Percentiles rank a stretch among this genome's conserved stretches.
Evolutionary conservation across 1,140 invertebrate genomes (phyloP).

Genomic region (Rhysida immarginata): DNA sequence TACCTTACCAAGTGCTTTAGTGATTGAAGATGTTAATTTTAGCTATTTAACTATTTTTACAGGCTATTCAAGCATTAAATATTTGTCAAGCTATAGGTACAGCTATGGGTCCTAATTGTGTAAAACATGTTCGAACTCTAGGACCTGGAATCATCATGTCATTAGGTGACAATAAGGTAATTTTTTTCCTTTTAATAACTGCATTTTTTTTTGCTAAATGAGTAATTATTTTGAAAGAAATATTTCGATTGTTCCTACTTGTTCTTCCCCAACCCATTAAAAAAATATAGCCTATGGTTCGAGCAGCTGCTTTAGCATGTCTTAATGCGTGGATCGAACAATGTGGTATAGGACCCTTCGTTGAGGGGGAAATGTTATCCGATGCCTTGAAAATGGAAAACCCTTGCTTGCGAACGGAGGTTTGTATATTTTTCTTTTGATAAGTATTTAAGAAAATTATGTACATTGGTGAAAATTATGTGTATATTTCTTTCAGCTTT

Average conservation of each 20-base stretch:
- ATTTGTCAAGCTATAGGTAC: conserved; percentile 62
- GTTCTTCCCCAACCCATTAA: neutral
- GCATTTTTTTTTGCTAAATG: neutral
- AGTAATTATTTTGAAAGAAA: neutral
- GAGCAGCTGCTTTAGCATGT: conserved; percentile 56
- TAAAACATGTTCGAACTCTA: conserved; percentile 58
- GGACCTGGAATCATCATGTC: conserved; percentile 68
- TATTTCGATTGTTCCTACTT: neutral
- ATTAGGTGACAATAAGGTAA: conserved; percentile 52
- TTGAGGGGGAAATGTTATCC: conserved; percentile 74
- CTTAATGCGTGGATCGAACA: conserved; percentile 69
- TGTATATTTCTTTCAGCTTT: conserved; percentile 38
- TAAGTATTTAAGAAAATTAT: neutral
- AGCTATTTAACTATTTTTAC: conserved; percentile 9
- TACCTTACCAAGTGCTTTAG: no score
- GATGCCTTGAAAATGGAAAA: conserved; percentile 73
- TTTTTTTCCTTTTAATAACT: neutral
- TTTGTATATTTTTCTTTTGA: no score
- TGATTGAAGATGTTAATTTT: conserved; percentile 11
- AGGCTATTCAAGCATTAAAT: conserved; percentile 56
- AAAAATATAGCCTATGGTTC: conserved; percentile 47
- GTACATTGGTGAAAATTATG: neutral
- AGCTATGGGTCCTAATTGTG: conserved; percentile 64
- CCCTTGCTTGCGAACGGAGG: conserved; percentile 57
- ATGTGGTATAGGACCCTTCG: conserved; percentile 61